Evolutionary conservation across 2,113 vertebrate genomes (phyloP).

Genomic region (Pongo abelii): DNA sequence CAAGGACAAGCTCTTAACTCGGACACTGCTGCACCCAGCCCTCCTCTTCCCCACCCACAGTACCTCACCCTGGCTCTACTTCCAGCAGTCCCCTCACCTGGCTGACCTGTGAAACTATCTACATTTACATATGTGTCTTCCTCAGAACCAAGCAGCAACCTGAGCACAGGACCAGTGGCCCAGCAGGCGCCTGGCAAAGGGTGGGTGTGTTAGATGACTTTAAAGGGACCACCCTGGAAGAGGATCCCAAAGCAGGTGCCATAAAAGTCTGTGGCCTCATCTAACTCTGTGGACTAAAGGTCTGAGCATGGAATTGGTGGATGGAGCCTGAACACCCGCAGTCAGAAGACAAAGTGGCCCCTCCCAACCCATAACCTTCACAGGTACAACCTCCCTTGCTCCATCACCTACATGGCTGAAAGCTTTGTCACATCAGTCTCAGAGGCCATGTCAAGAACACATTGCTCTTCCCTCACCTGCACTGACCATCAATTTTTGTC

Average conservation of each 20-base stretch:
- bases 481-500: neutral
- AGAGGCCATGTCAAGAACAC: neutral
- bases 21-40: neutral
- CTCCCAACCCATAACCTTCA: rapidly evolving
- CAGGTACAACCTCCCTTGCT: neutral
- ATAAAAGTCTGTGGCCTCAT: neutral
- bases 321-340: neutral
- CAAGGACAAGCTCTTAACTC: neutral
- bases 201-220: neutral
- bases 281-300: neutral
- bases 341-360: neutral
- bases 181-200: no score
- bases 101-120: neutral
- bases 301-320: neutral
- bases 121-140: neutral
- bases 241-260: neutral
- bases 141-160: neutral
- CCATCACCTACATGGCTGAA: neutral
- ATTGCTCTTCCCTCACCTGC: neutral
- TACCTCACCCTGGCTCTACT: neutral
- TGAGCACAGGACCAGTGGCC: neutral
- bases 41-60: neutral
- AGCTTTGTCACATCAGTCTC: neutral
- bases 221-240: neutral
- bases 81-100: neutral